phyloP scores from a whole-genome alignment of 2,888 invertebrate genomes.

The Oasisia sp. region DNA sequence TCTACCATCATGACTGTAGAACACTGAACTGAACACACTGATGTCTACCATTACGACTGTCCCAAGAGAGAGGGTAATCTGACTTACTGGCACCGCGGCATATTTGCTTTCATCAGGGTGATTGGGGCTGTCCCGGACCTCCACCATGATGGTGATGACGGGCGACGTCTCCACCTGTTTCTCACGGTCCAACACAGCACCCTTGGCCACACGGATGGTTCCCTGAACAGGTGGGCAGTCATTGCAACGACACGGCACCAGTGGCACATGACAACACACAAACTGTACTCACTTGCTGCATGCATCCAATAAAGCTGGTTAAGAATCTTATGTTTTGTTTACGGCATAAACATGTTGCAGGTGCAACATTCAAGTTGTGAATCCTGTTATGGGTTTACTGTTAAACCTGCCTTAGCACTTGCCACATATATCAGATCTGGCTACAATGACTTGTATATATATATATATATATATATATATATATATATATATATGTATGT shows the following conservation, averaged over 20 bases:
- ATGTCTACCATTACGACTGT: not conserved
- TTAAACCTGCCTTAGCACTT: too few species aligned
- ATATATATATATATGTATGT: too few species aligned
- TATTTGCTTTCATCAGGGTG: conserved; percentile 71
- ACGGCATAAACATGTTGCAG: too few species aligned
- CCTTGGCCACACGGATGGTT: conserved; percentile 79
- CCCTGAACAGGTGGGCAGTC: conserved; percentile 67
- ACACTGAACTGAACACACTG: not conserved
- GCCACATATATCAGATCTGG: too few species aligned
- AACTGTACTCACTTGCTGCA: too few species aligned
- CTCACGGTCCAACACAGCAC: conserved; percentile 83
- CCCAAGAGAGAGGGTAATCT: not conserved
- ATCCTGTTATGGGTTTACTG: too few species aligned
- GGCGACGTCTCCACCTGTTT: conserved; percentile 65
- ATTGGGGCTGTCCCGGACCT: conserved; percentile 84
- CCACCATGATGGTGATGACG: conserved; percentile 80
- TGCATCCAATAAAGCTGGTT: not conserved
- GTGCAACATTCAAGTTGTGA: too few species aligned
- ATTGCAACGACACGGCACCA: not conserved
- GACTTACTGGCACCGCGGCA: conserved; percentile 79
- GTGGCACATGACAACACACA: not conserved
- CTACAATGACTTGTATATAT: too few species aligned
- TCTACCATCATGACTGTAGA: not conserved
- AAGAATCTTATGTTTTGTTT: too few species aligned
- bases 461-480: too few species aligned